These are phyloP conservation scores for Oscarella lobularis DNA, from an alignment of 37 sponge, comb jelly and placozoan species.

Conservation along the genomic window DNA sequence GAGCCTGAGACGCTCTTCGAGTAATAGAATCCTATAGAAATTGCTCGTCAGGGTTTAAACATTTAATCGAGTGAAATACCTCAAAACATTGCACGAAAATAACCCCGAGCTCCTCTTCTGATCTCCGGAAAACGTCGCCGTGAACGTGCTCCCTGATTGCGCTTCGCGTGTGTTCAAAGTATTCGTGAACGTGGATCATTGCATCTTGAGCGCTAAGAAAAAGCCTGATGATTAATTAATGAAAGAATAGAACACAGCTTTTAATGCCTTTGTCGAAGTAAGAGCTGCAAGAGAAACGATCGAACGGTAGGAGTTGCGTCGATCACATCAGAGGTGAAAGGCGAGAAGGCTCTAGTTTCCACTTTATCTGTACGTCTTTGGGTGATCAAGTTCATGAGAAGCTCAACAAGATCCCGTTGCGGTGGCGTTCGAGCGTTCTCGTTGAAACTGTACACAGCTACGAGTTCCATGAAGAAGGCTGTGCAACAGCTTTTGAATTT, in stretches of 20 bases:
- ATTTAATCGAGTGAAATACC: too few relatives aligned
- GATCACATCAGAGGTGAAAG: background rate
- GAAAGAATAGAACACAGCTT: background rate
- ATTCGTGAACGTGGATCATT: background rate
- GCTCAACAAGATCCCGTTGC: background rate
- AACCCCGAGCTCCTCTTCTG: slow-evolving; percentile 46
- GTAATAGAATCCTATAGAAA: too few relatives aligned
- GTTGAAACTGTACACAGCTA: background rate
- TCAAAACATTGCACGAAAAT: slow-evolving; percentile 26
- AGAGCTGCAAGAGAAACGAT: background rate
- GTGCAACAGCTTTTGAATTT: background rate
- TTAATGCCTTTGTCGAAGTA: background rate
- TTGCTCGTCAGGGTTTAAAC: too few relatives aligned
- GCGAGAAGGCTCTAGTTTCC: background rate
- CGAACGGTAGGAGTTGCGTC: background rate
- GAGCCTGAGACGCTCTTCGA: too few relatives aligned
- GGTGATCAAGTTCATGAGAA: background rate
- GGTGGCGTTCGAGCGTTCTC: background rate
- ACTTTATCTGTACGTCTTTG: background rate
- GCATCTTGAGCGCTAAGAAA: background rate
- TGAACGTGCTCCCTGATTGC: too few relatives aligned
- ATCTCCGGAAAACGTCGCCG: slow-evolving; percentile 43
- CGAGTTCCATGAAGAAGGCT: slow-evolving; percentile 1
- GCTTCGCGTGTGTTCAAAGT: background rate
- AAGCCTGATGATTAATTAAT: background rate